phyloP scores from a whole-genome alignment of 2,113 vertebrate genomes.

The Ceyx melanurus region DNA sequence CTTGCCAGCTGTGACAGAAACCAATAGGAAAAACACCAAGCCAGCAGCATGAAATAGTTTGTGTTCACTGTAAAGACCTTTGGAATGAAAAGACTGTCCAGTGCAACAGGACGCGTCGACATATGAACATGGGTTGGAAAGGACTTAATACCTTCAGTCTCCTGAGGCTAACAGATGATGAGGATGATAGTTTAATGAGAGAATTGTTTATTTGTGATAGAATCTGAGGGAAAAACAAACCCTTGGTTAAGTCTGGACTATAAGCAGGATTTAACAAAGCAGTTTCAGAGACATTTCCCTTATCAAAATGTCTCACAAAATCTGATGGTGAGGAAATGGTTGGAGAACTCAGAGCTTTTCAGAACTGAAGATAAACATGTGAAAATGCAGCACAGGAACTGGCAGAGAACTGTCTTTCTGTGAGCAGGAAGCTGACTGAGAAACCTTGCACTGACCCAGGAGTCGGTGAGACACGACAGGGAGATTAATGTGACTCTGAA shows the following conservation, averaged over 20 bases:
- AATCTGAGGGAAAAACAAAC: neutral
- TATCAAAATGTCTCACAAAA: constrained; percentile 51
- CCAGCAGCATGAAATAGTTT: neutral
- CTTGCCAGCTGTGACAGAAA: constrained; percentile 11
- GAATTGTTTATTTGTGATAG: constrained; percentile 12
- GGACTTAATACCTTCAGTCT: neutral
- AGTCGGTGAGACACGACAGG: neutral
- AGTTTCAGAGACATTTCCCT: neutral
- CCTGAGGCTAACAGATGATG: neutral
- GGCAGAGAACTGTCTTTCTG: neutral
- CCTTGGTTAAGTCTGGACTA: neutral
- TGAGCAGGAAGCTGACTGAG: neutral
- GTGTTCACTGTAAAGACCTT: neutral
- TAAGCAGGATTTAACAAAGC: neutral
- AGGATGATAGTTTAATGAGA: neutral
- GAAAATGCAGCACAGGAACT: constrained; percentile 3
- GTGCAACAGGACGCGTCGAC: neutral
- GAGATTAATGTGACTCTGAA: constrained; percentile 17
- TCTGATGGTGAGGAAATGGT: constrained; percentile 17
- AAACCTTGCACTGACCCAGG: constrained; percentile 40
- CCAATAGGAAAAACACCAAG: neutral
- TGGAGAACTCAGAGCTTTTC: constrained; percentile 20
- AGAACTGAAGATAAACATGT: neutral
- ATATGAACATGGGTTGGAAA: neutral
- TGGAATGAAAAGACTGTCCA: neutral